These are phyloP conservation scores for Micrasema longulum DNA, from an alignment of 1,140 invertebrate genomes.

Conservation along the genomic window DNA sequence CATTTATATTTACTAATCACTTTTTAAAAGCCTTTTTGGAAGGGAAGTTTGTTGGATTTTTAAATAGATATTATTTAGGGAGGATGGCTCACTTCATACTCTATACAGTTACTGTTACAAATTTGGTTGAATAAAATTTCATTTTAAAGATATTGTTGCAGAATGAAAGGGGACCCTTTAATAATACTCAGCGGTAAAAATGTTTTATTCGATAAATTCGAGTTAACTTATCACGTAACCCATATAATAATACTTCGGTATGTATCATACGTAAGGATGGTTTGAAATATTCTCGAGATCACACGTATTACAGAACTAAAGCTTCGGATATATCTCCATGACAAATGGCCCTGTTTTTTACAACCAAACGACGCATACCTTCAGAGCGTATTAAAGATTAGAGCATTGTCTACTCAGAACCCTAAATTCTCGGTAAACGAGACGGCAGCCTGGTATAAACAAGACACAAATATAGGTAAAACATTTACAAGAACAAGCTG, in stretches of 20 bases:
- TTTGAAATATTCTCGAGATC: constrained; percentile 2
- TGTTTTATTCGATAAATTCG: too few species aligned
- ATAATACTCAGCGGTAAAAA: too few species aligned
- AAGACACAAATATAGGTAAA: neutral
- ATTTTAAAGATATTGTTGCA: too few species aligned
- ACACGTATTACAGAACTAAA: constrained; percentile 1
- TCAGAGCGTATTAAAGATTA: constrained; percentile 3
- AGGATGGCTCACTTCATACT: too few species aligned
- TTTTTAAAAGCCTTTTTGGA: too few species aligned
- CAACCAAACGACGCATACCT: constrained; percentile 12
- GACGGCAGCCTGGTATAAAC: constrained; percentile 7
- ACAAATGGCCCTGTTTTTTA: constrained; percentile 33
- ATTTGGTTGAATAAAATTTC: too few species aligned
- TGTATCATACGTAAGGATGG: neutral
- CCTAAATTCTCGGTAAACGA: constrained; percentile 22
- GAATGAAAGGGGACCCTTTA: too few species aligned
- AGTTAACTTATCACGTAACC: too few species aligned
- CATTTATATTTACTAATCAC: too few species aligned
- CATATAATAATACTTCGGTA: neutral
- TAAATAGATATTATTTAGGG: too few species aligned
- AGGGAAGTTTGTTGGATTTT: too few species aligned
- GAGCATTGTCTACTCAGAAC: constrained; percentile 23
- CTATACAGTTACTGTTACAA: too few species aligned
- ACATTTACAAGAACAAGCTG: neutral
- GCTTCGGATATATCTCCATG: constrained; percentile 15